Evolutionary conservation across 2,797 vertebrate species (phyloP).

Genomic region (Triplophysa yarkandensis): DNA sequence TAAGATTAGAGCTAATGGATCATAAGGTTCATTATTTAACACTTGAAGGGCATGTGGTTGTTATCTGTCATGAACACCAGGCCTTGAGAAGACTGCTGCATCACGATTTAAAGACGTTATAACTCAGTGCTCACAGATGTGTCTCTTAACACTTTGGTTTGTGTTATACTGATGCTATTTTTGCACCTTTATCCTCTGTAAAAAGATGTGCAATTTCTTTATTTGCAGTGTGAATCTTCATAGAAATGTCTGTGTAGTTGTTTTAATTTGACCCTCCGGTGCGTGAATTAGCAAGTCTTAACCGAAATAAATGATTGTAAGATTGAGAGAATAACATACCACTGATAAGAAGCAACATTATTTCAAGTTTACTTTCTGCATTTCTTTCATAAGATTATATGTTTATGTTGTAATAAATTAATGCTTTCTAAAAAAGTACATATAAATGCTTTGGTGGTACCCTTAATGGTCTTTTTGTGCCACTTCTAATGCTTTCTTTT

Average conservation of each 20-base stretch:
- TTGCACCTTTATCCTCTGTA: background rate
- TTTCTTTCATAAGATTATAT: background rate
- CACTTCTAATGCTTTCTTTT: too few species aligned
- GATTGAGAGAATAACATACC: too few species aligned
- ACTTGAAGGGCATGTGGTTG: constrained; percentile 13
- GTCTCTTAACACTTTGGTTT: constrained; percentile 9
- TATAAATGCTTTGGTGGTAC: too few species aligned
- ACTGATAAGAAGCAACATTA: too few species aligned
- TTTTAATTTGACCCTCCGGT: background rate
- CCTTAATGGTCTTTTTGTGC: too few species aligned
- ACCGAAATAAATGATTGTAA: too few species aligned
- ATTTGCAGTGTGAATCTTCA: background rate
- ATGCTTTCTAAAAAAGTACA: background rate
- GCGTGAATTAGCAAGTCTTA: background rate
- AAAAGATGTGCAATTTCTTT: constrained; percentile 1
- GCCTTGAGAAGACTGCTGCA: constrained; percentile 31
- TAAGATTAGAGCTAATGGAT: constrained; percentile 40
- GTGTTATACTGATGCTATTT: constrained; percentile 6
- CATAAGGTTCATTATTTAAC: constrained; percentile 51
- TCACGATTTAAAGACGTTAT: constrained; percentile 20
- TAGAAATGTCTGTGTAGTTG: background rate
- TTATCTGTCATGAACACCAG: constrained; percentile 22
- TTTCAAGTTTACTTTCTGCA: too few species aligned
- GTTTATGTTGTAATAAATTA: too few species aligned
- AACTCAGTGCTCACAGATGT: constrained; percentile 15